Evolutionary conservation across 2,797 vertebrate genomes (phyloP), one percentile per base, ranked within the genome.

Genomic region (Mus spretus): DNA sequence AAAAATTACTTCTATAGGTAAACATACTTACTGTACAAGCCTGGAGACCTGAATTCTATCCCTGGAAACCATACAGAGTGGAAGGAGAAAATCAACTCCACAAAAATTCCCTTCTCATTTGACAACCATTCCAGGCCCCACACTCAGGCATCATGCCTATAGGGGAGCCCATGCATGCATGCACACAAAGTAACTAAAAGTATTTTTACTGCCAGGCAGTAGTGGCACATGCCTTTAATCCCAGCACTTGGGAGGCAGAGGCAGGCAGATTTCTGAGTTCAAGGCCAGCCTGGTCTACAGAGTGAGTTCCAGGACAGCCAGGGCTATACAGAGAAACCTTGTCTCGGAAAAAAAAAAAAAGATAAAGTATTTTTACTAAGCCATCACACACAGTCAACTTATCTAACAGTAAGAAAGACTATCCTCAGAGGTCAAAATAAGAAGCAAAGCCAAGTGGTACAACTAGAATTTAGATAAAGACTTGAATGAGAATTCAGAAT

Each of bases 401-500:
- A 89, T 22, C 82, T 67, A 72, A 44, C 55, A 55, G 34, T 26
- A 89, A 87, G 78, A 2, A 74, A 31, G 83, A 82, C n/a, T 80
- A 93, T 79, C 59, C 34, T 92, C 61, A 92, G 63, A 94, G 61
- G 31, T 37, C 77, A 37, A 92, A 67, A 61, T 53, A 95, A 93
- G 82, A 19, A 81, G 72, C 86, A 89, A 96, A 40, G 77, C 17
- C 61, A 91, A 90, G 78, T 89, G 72, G 87, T 57, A 91, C 19
- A 93, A 95, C 3, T 63, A 77, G 72, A 96, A 94, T 94, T 93
- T 95, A 91, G 28, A 96, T 57, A 93, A 96, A 96, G 79, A 91
- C 63, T 44, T 95, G 28, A 97, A 92, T 74, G 81, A 47, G 86
- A 95, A 93, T 91, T 96, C 47, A 91, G 92, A 92, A 92, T 65